Evolutionary conservation across 1,140 invertebrate genomes (phyloP).

Genomic region (Asbolus verrucosus): DNA sequence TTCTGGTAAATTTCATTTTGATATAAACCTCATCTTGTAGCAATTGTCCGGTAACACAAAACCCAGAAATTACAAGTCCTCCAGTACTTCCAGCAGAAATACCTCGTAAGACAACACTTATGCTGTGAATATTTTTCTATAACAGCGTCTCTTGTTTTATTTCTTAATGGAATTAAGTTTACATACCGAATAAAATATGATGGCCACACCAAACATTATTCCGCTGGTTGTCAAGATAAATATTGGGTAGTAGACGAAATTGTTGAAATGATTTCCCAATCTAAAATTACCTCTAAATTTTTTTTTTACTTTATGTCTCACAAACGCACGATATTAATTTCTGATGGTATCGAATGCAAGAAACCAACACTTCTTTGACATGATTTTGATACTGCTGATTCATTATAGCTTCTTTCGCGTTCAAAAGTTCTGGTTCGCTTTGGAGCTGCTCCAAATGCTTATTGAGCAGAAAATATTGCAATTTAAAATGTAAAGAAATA

Average conservation of each 20-base stretch:
- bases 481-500: constrained; percentile 12
- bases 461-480: constrained; percentile 10
- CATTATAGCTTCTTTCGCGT: background rate
- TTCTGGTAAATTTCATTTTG: background rate
- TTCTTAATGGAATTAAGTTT: too few relatives aligned
- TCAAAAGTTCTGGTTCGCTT: background rate
- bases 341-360: constrained; percentile 14
- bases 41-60: constrained; percentile 3
- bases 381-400: background rate
- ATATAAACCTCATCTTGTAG: constrained; percentile 3
- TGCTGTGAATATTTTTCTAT: too few relatives aligned
- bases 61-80: background rate
- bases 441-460: background rate
- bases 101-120: constrained; percentile 3
- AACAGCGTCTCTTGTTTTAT: too few relatives aligned
- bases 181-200: constrained; percentile 8
- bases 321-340: background rate
- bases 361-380: background rate
- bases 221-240: background rate
- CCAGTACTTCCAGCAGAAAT: constrained; percentile 6
- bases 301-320: background rate
- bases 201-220: background rate
- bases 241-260: constrained; percentile 7
- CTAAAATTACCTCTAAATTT: background rate
- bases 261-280: background rate